phyloP scores from a whole-genome alignment of 2,113 vertebrate species.

The Nothoprocta pentlandii region DNA sequence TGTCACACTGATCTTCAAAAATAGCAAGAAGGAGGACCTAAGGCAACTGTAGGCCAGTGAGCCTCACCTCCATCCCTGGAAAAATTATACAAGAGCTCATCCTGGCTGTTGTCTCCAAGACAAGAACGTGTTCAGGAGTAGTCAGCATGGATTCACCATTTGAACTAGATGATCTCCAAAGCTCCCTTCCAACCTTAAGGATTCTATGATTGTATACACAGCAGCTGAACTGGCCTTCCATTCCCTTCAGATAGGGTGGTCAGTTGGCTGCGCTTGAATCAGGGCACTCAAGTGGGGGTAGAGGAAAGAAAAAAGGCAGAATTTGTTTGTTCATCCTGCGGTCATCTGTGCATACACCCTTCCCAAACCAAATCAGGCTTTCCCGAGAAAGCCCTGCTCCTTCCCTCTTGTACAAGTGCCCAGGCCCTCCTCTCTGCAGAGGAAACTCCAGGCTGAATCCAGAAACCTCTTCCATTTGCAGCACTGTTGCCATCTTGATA shows the following conservation, averaged over 20 bases:
- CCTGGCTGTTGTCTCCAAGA: too few relatives aligned
- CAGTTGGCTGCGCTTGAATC: rapidly evolving
- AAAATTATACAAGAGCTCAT: too few relatives aligned
- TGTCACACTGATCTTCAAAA: too few relatives aligned
- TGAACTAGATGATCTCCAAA: too few relatives aligned
- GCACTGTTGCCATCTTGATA: not conserved
- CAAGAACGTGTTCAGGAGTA: too few relatives aligned
- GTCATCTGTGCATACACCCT: not conserved
- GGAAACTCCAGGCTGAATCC: not conserved
- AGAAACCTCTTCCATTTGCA: not conserved
- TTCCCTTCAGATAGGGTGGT: not conserved
- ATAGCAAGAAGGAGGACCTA: too few relatives aligned
- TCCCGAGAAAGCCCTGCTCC: not conserved
- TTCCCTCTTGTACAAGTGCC: not conserved
- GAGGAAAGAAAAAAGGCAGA: not conserved
- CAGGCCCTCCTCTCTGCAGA: not conserved
- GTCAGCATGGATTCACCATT: too few relatives aligned
- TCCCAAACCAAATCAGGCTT: not conserved
- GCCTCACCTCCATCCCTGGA: too few relatives aligned
- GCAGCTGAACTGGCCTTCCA: not conserved
- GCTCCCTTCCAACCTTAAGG: too few relatives aligned
- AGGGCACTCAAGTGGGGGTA: not conserved
- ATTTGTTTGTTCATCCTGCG: not conserved
- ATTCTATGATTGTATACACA: not conserved
- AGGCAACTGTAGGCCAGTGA: too few relatives aligned